Evolutionary conservation across 2,888 invertebrate genomes (phyloP).

Genomic region (Endomychus coccineus): DNA sequence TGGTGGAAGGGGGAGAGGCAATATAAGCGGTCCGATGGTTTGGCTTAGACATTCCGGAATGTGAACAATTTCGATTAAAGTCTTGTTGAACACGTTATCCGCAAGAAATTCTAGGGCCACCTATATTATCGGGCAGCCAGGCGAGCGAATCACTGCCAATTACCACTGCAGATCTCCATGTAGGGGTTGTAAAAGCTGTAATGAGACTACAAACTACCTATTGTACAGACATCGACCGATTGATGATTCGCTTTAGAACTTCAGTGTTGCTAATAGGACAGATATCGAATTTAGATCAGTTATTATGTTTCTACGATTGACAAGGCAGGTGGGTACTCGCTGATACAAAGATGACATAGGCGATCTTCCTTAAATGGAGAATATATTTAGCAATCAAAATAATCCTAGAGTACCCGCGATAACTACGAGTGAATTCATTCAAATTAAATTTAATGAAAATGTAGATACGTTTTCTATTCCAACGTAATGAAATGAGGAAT

Average conservation of each 20-base stretch:
- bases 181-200: conserved; percentile 13
- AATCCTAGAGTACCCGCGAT: no score
- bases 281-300: background rate
- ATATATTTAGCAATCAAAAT: no score
- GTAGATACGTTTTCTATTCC: no score
- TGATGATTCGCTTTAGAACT: background rate
- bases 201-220: conserved; percentile 13
- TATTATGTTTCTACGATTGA: no score
- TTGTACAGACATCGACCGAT: conserved; percentile 18
- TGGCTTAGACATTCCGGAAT: conserved; percentile 38
- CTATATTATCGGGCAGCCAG: conserved; percentile 26
- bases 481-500: no score
- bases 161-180: conserved; percentile 14
- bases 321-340: no score
- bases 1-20: conserved; percentile 28
- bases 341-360: no score
- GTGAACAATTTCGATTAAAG: conserved; percentile 40
- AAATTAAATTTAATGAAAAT: no score
- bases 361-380: no score
- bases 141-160: conserved; percentile 23
- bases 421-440: no score
- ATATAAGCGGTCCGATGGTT: conserved; percentile 35
- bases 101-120: conserved; percentile 29
- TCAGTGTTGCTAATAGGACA: conserved; percentile 3
- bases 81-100: conserved; percentile 36